Evolutionary conservation across 2,888 invertebrate genomes (phyloP), one percentile per base, ranked within the genome.

Genomic region (Amphipoea oculea): DNA sequence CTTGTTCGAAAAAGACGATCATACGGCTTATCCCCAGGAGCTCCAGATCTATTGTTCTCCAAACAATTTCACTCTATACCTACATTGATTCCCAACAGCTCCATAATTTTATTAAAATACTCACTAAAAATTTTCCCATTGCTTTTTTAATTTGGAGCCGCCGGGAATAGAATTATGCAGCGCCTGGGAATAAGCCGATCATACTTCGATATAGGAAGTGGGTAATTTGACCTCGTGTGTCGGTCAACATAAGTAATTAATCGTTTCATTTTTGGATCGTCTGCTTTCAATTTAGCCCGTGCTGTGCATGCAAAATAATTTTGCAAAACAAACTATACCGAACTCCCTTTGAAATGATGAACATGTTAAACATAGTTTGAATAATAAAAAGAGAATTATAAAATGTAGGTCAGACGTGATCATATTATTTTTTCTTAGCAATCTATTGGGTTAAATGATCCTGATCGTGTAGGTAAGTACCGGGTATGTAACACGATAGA

Each of bases 271-370:
- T 63, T 54, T 45, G 63, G 78, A 2, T 36, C 7, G 42, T 45
- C 42, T 63, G 29, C 40, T 63, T 62, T 77, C 62, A 29, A 12
- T 51, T 78, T 23, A 14, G 17, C 4, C 40, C 29, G 51, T 20
- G 78, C 17, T 12, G 1, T 23, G 76, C 78, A 63, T 63, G 17
- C 23, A n/a, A 63, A 23, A 77, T 48, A 9, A 9, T 42, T 51
- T 20, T 4, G 12, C n/a, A 36, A 36, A 12, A 54, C 40, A 11
- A 40, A 11, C 0, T 65, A 36, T 11, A 29, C n/a, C 11, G 20
- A 54, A 17, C 20, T 29, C 40, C 1, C 4, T 73, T 36, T 17
- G n/a, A 4, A 60, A n/a, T 75, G 17, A 65, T 20, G 14, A 20
- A 20, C n/a, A 42, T 42, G 65, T 20, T 11, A 42, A 72, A 48